Conservation (phyloP, 2,888 invertebrate genomes). For the Drosophila vallismaia region DNA sequence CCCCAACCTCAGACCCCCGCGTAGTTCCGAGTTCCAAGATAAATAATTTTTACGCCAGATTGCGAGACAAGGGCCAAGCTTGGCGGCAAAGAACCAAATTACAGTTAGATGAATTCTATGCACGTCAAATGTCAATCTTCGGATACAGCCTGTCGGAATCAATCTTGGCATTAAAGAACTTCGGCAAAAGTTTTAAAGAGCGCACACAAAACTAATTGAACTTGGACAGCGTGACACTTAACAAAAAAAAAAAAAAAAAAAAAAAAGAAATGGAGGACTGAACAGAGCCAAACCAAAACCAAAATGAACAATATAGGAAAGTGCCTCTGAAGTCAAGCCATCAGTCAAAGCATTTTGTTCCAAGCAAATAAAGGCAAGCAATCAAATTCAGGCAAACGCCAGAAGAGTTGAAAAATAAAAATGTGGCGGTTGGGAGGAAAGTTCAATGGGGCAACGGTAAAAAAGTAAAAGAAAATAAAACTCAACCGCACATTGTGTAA, state of each 20-base stretch:
- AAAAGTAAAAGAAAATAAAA: slow-evolving; percentile 42
- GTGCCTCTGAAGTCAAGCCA: slow-evolving; percentile 41
- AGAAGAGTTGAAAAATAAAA: slow-evolving; percentile 50
- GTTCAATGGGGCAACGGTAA: slow-evolving; percentile 53
- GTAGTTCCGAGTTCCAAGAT: slow-evolving; percentile 26
- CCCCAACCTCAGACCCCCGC: slow-evolving; percentile 9
- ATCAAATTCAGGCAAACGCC: slow-evolving; percentile 74
- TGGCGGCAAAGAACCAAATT: slow-evolving; percentile 57
- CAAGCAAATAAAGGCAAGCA: slow-evolving; percentile 72
- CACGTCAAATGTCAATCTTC: slow-evolving; percentile 77
- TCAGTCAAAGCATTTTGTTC: slow-evolving; percentile 66
- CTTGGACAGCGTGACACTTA: slow-evolving; percentile 81
- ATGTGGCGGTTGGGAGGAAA: slow-evolving; percentile 15
- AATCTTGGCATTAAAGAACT: slow-evolving; percentile 72
- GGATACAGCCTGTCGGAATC: slow-evolving; percentile 58
- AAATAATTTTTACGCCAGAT: slow-evolving; percentile 28
- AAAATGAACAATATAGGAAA: slow-evolving; percentile 38
- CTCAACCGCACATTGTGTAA: slow-evolving; percentile 47
- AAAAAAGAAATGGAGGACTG: slow-evolving; percentile 3
- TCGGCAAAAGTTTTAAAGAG: slow-evolving; percentile 65
- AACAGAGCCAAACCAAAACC: slow-evolving; percentile 22
- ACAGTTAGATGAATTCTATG: slow-evolving; percentile 79
- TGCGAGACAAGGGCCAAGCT: slow-evolving; percentile 40
- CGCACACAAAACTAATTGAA: slow-evolving; percentile 78
- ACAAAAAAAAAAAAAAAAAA: slow-evolving; percentile 43